Base-by-base conservation (phyloP, 2,888 invertebrate species). In the Trichacis sp. region DNA sequence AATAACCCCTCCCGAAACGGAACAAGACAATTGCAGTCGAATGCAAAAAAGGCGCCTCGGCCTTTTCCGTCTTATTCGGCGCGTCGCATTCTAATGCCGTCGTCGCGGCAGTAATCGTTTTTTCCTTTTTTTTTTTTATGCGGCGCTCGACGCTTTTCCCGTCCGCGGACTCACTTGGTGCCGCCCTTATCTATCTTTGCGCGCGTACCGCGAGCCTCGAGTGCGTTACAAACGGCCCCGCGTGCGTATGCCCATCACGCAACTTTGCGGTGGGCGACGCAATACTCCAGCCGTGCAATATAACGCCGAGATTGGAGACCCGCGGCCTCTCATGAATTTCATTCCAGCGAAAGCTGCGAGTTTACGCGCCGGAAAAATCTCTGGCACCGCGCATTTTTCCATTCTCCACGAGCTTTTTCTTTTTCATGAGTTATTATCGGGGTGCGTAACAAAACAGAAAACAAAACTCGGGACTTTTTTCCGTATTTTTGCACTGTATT, bases 131-230 rank as follows among this genome's bases (percentile, higher is more conserved):
- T 62, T 63, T 57, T 52, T 45, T 57, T 33, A 29, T 46, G 20
- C 33, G 30, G 24, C 51, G 53, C 58, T 64, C 58, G 46, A 47
- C 46, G 57, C 46, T 64, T 64, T 54, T 30, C 54, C 54, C 63
- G 49, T 50, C 49, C 36, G 57, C 53, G 57, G 57, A 29, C 19
- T 45, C 2, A n/a, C 33, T 63, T 1, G 33, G 45, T 42, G 63
- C 58, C 53, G 54, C 63, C 63, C 63, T 63, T 63, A 63, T 63
- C 63, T 63, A 63, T 63, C 57, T 63, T 50, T 18, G 38, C 56
- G 49, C 17, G 40, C 62, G 49, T 53, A 63, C 57, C 57, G 63
- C 49, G 45, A 52, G 51, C 36, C 49, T 50, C 54, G 19, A 55
- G 55, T 36, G 45, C 18, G 55, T 50, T 55, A 50, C 54, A 45